Evolutionary conservation across 1,140 invertebrate genomes (phyloP).

Genomic region (Dreissena polymorpha): DNA sequence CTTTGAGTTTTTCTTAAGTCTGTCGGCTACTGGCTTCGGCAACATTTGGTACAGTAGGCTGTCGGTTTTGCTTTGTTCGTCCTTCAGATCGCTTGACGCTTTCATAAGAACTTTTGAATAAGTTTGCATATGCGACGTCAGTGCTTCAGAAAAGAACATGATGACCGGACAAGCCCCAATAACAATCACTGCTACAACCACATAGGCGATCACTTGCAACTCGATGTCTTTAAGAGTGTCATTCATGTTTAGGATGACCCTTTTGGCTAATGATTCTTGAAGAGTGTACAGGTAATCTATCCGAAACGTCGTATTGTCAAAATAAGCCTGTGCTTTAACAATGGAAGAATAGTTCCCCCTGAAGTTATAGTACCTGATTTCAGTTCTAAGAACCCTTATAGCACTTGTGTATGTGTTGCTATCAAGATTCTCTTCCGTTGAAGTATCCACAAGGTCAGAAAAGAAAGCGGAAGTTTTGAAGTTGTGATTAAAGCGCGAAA

Average conservation of each 20-base stretch:
- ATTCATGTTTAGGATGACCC: background rate
- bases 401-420: constrained; percentile 9
- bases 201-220: background rate
- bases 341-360: background rate
- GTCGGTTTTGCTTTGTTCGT: constrained; percentile 29
- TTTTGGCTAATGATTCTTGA: constrained; percentile 15
- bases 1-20: constrained; percentile 42
- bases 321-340: constrained; percentile 32
- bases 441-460: constrained; percentile 32
- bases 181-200: constrained; percentile 9
- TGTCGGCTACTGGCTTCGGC: constrained; percentile 52
- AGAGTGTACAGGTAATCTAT: constrained; percentile 39
- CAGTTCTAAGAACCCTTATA: constrained; percentile 15
- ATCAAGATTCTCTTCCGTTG: background rate
- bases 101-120: constrained; percentile 29
- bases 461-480: constrained; percentile 33
- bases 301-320: constrained; percentile 36
- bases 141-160: constrained; percentile 32
- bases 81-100: constrained; percentile 6
- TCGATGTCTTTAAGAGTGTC: too few species aligned
- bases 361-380: constrained; percentile 37
- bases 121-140: constrained; percentile 29
- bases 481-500: constrained; percentile 39
- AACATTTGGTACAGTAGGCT: constrained; percentile 40
- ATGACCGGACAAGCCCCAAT: constrained; percentile 39